Conservation (phyloP, 2,113 vertebrate species). For the Andinoacara biseriatus region DNA sequence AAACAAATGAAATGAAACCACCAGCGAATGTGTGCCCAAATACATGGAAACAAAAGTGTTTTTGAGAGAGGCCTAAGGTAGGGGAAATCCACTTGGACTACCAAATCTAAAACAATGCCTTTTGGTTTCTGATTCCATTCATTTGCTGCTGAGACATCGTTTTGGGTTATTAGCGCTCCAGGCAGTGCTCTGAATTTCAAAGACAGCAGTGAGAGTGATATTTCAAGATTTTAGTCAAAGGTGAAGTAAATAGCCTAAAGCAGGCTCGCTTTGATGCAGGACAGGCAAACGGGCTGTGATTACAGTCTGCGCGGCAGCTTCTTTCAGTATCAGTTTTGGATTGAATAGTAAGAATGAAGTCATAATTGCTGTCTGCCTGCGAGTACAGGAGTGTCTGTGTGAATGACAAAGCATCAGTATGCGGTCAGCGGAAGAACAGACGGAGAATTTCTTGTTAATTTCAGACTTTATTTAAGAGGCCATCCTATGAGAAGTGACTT, state of each 20-base stretch:
- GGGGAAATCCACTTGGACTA: slow-evolving; percentile 37
- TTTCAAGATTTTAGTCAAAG: slow-evolving; percentile 29
- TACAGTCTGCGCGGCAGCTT: slow-evolving; percentile 16
- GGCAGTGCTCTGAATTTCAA: neutral
- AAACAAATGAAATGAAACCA: slow-evolving; percentile 13
- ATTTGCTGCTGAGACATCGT: slow-evolving; percentile 12
- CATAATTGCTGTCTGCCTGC: slow-evolving; percentile 47
- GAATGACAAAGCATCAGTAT: slow-evolving; percentile 10
- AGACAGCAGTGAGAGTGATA: slow-evolving; percentile 16
- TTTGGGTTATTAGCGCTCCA: slow-evolving; percentile 2
- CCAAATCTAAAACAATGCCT: slow-evolving; percentile 19
- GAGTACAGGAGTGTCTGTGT: slow-evolving; percentile 18
- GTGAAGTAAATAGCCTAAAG: slow-evolving; percentile 41
- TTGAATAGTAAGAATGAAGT: slow-evolving; percentile 51
- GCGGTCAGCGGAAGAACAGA: slow-evolving; percentile 27
- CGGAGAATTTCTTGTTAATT: neutral
- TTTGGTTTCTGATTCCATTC: slow-evolving; percentile 35
- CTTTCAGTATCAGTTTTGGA: slow-evolving; percentile 43
- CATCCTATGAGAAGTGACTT: slow-evolving; percentile 27
- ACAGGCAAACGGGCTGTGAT: slow-evolving; percentile 25
- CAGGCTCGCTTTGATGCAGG: slow-evolving; percentile 7
- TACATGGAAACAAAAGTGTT: slow-evolving; percentile 2
- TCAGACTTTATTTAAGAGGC: slow-evolving; percentile 39
- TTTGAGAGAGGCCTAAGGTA: neutral
- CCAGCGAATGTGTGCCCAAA: neutral